phyloP scores from a whole-genome alignment of 2,797 vertebrate species.

The Xerus rutilus region DNA sequence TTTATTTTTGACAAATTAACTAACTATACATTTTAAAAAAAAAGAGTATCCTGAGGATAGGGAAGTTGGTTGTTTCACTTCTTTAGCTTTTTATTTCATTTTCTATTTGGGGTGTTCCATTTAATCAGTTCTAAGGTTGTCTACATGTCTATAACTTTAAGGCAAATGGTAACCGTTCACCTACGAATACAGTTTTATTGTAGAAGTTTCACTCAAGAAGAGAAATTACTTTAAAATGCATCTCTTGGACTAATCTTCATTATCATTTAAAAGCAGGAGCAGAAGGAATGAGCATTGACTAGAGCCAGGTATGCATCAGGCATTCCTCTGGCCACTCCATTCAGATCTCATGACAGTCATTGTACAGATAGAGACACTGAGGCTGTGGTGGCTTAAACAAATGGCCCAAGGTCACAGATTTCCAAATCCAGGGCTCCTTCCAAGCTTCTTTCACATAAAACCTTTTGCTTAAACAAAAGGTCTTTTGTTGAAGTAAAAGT shows the following conservation, averaged over 20 bases:
- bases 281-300: background rate
- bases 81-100: background rate
- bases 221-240: background rate
- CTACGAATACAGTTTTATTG: background rate
- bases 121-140: background rate
- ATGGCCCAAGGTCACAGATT: background rate
- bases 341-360: background rate
- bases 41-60: background rate
- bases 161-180: background rate
- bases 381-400: background rate
- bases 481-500: background rate
- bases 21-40: background rate
- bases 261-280: slow-evolving; percentile 22
- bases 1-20: slow-evolving; percentile 10
- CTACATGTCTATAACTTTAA: background rate
- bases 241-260: background rate
- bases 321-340: background rate
- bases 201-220: background rate
- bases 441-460: background rate
- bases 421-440: background rate
- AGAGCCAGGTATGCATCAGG: background rate
- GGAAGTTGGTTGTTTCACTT: slow-evolving; percentile 38
- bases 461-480: background rate
- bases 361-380: background rate
- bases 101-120: background rate